Conservation (phyloP, 1,140 invertebrate species). For the Antheraea pernyi region DNA sequence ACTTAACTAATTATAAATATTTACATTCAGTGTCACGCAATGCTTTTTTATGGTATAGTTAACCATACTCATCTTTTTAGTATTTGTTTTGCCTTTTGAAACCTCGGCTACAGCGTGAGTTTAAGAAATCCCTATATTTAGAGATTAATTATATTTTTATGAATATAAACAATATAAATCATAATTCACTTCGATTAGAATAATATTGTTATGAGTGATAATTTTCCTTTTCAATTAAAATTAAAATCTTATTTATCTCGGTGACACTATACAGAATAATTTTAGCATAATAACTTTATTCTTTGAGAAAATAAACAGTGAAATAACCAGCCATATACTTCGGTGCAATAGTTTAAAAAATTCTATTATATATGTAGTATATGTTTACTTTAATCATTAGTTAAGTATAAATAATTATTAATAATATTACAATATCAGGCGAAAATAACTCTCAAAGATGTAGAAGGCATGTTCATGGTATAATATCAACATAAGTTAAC, state of each 20-base stretch:
- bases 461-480: slow-evolving; percentile 70
- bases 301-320: not conserved
- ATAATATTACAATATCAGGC: slow-evolving; percentile 33
- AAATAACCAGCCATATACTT: not conserved
- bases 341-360: not conserved
- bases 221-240: not conserved
- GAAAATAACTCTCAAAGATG: slow-evolving; percentile 37
- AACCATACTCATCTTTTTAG: not conserved
- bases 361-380: not conserved
- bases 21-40: not conserved
- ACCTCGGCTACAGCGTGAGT: too few relatives aligned
- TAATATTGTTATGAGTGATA: not conserved
- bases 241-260: not conserved
- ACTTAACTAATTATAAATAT: not conserved
- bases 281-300: not conserved
- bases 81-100: too few relatives aligned
- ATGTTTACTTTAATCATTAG: slow-evolving; percentile 11
- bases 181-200: not conserved
- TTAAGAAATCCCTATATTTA: too few relatives aligned
- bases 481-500: slow-evolving; percentile 24
- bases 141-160: too few relatives aligned
- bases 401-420: slow-evolving; percentile 17
- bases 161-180: too few relatives aligned
- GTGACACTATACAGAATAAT: not conserved
- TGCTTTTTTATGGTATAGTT: not conserved